Evolutionary conservation across 2,797 vertebrate genomes (phyloP).

Genomic region (Gallinago solitaria): DNA sequence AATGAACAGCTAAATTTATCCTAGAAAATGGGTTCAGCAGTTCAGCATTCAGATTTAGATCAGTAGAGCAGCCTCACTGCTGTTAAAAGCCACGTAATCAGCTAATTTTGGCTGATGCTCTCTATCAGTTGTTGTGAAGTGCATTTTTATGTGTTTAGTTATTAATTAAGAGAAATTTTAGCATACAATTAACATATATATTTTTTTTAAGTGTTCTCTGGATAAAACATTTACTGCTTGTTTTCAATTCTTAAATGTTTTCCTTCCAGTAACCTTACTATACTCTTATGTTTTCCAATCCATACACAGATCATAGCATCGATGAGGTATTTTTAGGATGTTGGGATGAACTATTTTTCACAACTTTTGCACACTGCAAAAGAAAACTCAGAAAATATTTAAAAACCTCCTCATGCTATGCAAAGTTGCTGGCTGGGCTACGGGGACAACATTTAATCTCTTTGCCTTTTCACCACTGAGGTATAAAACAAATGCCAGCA

Average conservation of each 20-base stretch:
- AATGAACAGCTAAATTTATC: slow-evolving; percentile 63
- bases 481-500: neutral
- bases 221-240: neutral
- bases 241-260: neutral
- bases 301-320: neutral
- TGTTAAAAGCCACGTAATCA: neutral
- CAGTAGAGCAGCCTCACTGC: slow-evolving; percentile 55
- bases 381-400: neutral
- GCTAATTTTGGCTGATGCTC: slow-evolving; percentile 29
- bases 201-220: neutral
- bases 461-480: neutral
- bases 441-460: neutral
- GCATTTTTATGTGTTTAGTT: slow-evolving; percentile 41
- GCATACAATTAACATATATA: neutral
- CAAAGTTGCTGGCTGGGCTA: neutral
- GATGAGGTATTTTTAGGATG: neutral
- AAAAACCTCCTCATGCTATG: accelerated
- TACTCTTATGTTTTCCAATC: neutral
- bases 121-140: neutral
- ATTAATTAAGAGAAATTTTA: slow-evolving; percentile 18
- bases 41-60: slow-evolving; percentile 60
- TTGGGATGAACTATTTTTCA: neutral
- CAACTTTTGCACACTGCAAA: neutral
- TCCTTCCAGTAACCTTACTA: neutral
- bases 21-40: slow-evolving; percentile 60